phyloP scores from a whole-genome alignment of 2,113 vertebrate species.

The Recurvirostra avosetta region DNA sequence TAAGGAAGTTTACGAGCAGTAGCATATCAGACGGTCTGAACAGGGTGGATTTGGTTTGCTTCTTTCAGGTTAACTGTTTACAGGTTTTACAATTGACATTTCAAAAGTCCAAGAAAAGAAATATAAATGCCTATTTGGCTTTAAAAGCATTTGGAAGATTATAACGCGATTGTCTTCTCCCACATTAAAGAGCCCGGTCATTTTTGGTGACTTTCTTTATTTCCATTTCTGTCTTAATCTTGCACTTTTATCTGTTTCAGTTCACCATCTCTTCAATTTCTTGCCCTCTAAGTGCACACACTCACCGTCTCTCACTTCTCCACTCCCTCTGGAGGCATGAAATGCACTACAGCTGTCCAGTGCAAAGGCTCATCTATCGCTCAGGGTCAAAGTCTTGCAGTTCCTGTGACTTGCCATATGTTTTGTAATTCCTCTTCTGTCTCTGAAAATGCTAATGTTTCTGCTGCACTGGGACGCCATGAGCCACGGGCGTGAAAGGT shows the following conservation, averaged over 20 bases:
- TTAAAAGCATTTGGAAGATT: neutral
- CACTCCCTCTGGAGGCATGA: neutral
- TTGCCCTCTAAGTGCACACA: neutral
- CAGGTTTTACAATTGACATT: neutral
- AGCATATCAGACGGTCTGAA: neutral
- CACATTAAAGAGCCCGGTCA: neutral
- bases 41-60: neutral
- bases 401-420: neutral
- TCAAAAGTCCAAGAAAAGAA: neutral
- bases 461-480: neutral
- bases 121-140: neutral
- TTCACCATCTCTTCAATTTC: neutral
- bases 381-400: neutral
- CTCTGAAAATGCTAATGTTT: neutral
- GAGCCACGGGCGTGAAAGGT: neutral
- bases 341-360: neutral
- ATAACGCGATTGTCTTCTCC: neutral
- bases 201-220: neutral
- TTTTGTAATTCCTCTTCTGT: neutral
- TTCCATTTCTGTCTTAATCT: neutral
- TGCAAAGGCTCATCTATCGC: rapidly evolving
- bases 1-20: neutral
- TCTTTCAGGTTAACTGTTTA: neutral
- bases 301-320: neutral
- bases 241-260: neutral